Percentiles rank a stretch among this genome's conserved stretches.
phyloP scores from a whole-genome alignment of 2,888 invertebrate species.

The Allolobophora icterica region DNA sequence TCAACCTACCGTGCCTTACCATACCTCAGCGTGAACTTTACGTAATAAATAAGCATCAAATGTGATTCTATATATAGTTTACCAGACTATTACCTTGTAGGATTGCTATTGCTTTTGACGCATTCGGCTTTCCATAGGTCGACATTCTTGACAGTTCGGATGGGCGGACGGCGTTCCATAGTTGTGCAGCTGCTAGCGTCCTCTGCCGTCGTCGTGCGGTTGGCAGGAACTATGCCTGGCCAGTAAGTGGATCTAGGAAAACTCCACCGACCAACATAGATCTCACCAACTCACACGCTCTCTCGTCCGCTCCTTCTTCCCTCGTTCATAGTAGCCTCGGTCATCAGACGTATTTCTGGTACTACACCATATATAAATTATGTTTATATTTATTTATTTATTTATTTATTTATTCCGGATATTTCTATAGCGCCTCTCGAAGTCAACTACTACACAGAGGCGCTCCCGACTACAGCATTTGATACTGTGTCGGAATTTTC shows the following conservation, averaged over 20 bases:
- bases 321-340: neutral
- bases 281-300: neutral
- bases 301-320: no score
- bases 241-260: neutral
- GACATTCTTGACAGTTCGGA: neutral
- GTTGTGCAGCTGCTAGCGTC: neutral
- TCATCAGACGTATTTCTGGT: neutral
- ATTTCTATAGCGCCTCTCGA: no score
- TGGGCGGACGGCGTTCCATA: neutral
- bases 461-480: no score
- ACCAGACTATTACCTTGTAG: neutral
- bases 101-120: neutral
- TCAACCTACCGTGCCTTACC: neutral
- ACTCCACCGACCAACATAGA: conserved; percentile 17
- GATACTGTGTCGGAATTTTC: no score
- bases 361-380: neutral
- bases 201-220: neutral
- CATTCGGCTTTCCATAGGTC: neutral
- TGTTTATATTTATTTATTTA: no score
- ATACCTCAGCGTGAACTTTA: neutral
- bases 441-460: no score
- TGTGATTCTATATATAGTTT: neutral
- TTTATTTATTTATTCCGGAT: no score
- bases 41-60: neutral
- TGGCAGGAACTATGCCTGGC: conserved; percentile 17